phyloP scores from a whole-genome alignment of 2,113 vertebrate genomes.

The Phodopus roborovskii region DNA sequence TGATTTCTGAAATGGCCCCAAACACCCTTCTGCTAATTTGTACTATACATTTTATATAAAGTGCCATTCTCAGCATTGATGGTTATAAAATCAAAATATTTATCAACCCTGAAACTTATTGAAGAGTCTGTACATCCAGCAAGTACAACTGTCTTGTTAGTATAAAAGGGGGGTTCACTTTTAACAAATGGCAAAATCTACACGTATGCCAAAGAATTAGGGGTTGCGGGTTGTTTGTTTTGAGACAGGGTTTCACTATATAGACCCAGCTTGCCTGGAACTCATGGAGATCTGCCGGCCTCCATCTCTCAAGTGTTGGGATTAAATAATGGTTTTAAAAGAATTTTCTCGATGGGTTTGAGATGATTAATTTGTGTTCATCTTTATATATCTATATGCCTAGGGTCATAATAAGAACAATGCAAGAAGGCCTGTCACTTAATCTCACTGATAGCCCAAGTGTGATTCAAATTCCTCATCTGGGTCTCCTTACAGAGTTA shows the following conservation, averaged over 20 bases:
- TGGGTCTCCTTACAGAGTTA: not conserved
- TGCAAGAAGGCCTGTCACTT: not conserved
- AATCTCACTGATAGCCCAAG: not conserved
- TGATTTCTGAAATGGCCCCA: not conserved
- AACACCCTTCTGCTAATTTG: not conserved
- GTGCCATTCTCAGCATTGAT: not conserved
- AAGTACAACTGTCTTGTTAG: not conserved
- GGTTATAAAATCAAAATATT: not conserved
- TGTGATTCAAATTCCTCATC: not conserved
- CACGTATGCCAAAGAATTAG: not conserved
- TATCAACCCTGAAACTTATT: not conserved
- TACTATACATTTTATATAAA: not conserved
- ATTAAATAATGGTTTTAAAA: not conserved
- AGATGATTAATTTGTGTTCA: not conserved
- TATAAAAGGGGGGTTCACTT: not conserved
- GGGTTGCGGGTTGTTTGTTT: not conserved
- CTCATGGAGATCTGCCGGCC: not conserved
- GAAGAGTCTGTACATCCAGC: not conserved
- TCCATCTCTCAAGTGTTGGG: not conserved
- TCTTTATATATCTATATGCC: not conserved
- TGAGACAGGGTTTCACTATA: not conserved
- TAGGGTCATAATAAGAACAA: not conserved
- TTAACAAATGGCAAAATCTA: not conserved
- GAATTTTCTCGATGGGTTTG: not conserved
- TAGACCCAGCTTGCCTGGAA: not conserved